Base-by-base conservation (phyloP, 2,888 invertebrate genomes). In the Tupiocoris notatus region DNA sequence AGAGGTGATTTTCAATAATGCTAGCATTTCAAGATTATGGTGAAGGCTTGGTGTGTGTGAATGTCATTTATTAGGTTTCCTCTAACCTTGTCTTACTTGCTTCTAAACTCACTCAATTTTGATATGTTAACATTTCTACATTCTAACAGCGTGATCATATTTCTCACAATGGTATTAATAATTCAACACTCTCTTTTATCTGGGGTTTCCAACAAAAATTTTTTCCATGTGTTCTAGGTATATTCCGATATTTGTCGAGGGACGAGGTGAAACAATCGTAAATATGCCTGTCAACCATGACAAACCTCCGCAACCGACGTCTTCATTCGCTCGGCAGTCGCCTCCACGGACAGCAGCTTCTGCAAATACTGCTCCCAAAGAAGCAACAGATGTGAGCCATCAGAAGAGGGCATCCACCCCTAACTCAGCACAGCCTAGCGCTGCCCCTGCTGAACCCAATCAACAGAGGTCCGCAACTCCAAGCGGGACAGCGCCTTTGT, bases 161-260 rank as follows among this genome's bases (percentile, higher is more conserved):
- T n/a, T n/a, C n/a, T n/a, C n/a, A n/a, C n/a, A n/a, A n/a, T n/a
- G n/a, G n/a, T n/a, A n/a, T n/a, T n/a, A n/a, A n/a, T n/a, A n/a
- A n/a, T n/a, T n/a, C n/a, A n/a, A n/a, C n/a, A n/a, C n/a, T n/a
- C n/a, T n/a, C n/a, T n/a, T n/a, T n/a, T n/a, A n/a, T n/a, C n/a
- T n/a, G n/a, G n/a, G n/a, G n/a, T n/a, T n/a, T n/a, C n/a, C n/a
- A n/a, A n/a, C n/a, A n/a, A n/a, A n/a, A 39, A 39, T 39, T 59
- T 6, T 63, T 63, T 21, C 63, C n/a, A n/a, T n/a, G n/a, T n/a
- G n/a, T 66, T 65, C 80, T 61, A 88, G 94, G 78, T 92, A 93
- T 82, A 94, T 95, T 84, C 95, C 95, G 21, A 95, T 95, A 79
- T 92, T 92, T 82, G 92, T 95, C 0, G 95, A 95, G 84, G 94